Conservation (phyloP, 2,113 vertebrate genomes). For the Jaculus jaculus region DNA sequence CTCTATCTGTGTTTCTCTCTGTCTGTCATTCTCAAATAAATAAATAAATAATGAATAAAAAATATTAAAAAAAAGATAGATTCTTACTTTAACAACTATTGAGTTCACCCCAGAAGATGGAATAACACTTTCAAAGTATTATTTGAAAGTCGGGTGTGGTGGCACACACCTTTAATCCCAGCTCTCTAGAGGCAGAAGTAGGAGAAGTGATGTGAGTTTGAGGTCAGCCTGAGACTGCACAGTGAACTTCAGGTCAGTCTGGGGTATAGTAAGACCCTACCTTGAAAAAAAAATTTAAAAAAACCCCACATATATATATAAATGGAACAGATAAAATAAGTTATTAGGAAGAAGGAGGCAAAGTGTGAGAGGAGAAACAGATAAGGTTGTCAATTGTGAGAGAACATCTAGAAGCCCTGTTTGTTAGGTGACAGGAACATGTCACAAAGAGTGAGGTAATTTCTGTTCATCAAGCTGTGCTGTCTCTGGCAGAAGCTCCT, state of each 20-base stretch:
- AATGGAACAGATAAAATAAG: not conserved
- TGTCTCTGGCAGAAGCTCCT: not conserved
- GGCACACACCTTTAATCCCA: no score
- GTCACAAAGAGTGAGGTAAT: not conserved
- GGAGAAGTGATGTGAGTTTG: no score
- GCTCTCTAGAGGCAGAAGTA: no score
- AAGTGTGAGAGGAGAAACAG: not conserved
- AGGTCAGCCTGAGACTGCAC: no score
- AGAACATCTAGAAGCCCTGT: not conserved
- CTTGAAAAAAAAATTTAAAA: no score
- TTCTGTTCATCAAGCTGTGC: not conserved
- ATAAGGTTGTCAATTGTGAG: not conserved
- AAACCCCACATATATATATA: no score
- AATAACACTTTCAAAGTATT: constrained; percentile 19
- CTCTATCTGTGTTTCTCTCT: no score
- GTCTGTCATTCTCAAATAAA: no score
- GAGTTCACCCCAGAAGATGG: not conserved
- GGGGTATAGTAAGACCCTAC: no score
- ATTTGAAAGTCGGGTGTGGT: no score
- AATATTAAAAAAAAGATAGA: not conserved
- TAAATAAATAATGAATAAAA: no score
- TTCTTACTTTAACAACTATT: not conserved
- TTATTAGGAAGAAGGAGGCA: not conserved
- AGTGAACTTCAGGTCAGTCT: no score
- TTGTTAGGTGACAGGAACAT: constrained; percentile 2